Evolutionary conservation across 2,113 vertebrate species (phyloP), one percentile per base, ranked within the genome.

Genomic region (Oncorhynchus clarkii): DNA sequence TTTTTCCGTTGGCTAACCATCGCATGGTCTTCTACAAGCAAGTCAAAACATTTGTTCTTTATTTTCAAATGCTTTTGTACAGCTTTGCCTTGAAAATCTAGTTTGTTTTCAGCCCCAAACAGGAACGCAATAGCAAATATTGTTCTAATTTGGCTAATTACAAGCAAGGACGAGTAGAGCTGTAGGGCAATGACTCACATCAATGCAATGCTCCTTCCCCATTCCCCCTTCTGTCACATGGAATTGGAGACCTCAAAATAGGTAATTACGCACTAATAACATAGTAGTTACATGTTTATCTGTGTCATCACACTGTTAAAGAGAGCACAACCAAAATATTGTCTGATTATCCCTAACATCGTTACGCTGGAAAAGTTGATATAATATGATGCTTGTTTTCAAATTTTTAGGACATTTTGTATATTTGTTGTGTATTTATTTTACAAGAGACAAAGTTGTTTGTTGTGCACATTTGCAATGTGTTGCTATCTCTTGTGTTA

Each of bases 371-470:
- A 80, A 70, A 29, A 48, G 22, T 66, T 34, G 27, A 6, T 59
- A 39, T 62, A 54, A 14, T 16, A 54, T 54, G 51, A 78, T 72
- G 64, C 78, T 73, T 71, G 66, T 57, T 60, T 80, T 69, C 65
- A 2, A 69, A 57, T 26, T 57, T 60, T 79, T 64, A 67, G 3
- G 66, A 67, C 16, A 8, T 67, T 74, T 74, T 16, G 74, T 87
- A 72, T 78, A 84, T 84, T 85, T 84, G 75, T 85, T 84, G 71
- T 81, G 82, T 93, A 92, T 93, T 94, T 94, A 92, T 92, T 90
- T 81, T 88, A 90, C 49, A 77, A 51, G 20, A 77, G 75, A 78
- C 84, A 86, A 85, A 86, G 82, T 14, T 70, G 31, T 82, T 89
- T 89, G 79, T 80, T 82, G 78, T 89, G 79, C 87, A 90, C 65